These are phyloP conservation scores for Drymonia ruficornis DNA, from an alignment of 2,888 invertebrate species.

Conservation along the genomic window DNA sequence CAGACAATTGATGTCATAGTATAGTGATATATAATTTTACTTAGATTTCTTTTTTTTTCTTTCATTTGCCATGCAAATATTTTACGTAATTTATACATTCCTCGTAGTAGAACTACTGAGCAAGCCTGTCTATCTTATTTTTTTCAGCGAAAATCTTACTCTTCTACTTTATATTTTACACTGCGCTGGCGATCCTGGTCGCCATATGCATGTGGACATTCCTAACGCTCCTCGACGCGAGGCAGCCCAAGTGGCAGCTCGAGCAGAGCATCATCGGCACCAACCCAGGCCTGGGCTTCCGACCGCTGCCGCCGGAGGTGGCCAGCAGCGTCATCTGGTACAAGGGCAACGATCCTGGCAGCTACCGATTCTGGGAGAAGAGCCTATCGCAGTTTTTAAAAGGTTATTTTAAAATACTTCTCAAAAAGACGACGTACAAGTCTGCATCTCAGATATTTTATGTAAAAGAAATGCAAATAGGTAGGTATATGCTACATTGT, in stretches of 20 bases:
- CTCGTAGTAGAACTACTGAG: too few relatives aligned
- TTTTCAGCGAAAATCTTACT: constrained; percentile 93
- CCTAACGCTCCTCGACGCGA: constrained; percentile 94
- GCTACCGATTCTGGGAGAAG: constrained; percentile 92
- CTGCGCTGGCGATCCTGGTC: constrained; percentile 95
- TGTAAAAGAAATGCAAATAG: too few relatives aligned
- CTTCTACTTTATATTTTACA: constrained; percentile 98
- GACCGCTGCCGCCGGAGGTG: constrained; percentile 95
- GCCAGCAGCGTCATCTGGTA: constrained; percentile 98
- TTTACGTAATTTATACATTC: too few relatives aligned
- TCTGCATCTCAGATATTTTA: too few relatives aligned
- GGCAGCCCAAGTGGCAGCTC: constrained; percentile 95
- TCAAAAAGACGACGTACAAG: too few relatives aligned
- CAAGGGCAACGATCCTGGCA: constrained; percentile 90
- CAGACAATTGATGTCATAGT: too few relatives aligned
- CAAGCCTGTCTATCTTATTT: background rate
- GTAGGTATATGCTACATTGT: too few relatives aligned
- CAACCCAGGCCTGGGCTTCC: constrained; percentile 98
- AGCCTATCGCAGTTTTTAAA: constrained; percentile 90
- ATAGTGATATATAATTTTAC: too few relatives aligned
- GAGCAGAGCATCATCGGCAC: constrained; percentile 95
- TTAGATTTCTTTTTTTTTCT: too few relatives aligned
- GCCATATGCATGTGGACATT: constrained; percentile 98
- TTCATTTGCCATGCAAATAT: too few relatives aligned
- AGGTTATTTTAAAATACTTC: constrained; percentile 76